A percentile compares a stretch with the other conserved stretches of the same genome.
Conservation (phyloP, 37 sponge, comb jelly and placozoan species). For the Chondrosia reniformis region DNA sequence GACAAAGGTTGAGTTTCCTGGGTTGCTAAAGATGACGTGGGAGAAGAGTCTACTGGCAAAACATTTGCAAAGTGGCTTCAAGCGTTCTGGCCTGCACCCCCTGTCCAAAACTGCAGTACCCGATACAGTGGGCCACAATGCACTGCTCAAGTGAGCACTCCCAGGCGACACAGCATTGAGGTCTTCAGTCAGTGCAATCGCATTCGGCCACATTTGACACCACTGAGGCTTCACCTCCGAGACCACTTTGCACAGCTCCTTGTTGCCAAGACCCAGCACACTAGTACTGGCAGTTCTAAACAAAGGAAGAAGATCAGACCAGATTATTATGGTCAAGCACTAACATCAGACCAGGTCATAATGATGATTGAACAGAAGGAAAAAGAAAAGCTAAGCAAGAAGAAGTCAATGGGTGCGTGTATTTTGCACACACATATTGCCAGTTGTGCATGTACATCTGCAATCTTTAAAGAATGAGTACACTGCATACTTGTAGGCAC, state of each 20-base stretch:
- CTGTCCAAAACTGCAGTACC: slow-evolving; percentile 21
- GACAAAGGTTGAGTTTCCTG: slow-evolving; percentile 49
- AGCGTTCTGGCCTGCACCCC: slow-evolving; percentile 32
- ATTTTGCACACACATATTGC: background rate
- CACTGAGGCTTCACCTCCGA: slow-evolving; percentile 15
- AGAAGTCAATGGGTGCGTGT: background rate
- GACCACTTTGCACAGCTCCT: slow-evolving; percentile 3
- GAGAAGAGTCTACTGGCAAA: slow-evolving; percentile 11
- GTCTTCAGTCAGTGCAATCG: background rate
- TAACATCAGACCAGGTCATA: slow-evolving; percentile 40
- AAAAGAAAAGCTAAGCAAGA: slow-evolving; percentile 1
- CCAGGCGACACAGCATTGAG: background rate
- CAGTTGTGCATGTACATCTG: background rate
- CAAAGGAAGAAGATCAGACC: slow-evolving; percentile 28
- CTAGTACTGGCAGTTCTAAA: background rate
- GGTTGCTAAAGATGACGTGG: slow-evolving; percentile 22
- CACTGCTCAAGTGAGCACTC: background rate
- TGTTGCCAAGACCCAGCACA: background rate
- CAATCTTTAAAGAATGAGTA: background rate
- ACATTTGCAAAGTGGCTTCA: slow-evolving; percentile 35
- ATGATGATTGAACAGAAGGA: background rate
- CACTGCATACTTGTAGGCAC: background rate
- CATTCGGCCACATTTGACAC: slow-evolving; percentile 2
- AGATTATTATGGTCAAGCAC: slow-evolving; percentile 47
- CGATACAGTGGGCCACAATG: background rate